Evolutionary conservation across 2,797 vertebrate genomes (phyloP).

Genomic region (Crenichthys baileyi): DNA sequence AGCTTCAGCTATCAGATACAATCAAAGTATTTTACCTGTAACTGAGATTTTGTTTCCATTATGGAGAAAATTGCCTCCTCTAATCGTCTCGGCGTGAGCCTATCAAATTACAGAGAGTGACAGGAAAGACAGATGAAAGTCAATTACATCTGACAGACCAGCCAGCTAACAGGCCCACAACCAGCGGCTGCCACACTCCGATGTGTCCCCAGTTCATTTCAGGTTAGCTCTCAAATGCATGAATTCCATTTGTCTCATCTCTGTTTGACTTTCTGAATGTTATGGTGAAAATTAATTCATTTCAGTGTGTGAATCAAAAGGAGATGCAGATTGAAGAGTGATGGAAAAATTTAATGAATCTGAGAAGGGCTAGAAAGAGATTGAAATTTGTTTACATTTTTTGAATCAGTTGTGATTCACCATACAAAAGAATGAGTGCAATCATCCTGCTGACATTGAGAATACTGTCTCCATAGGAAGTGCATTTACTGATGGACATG

Average conservation of each 20-base stretch:
- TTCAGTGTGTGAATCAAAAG: neutral
- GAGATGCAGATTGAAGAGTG: neutral
- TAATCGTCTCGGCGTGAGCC: neutral
- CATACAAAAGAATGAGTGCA: neutral
- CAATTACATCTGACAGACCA: slow-evolving; percentile 3
- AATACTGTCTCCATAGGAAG: neutral
- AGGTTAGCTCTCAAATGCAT: slow-evolving; percentile 1
- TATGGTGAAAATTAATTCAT: slow-evolving; percentile 1
- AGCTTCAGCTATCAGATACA: neutral
- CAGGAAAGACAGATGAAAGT: slow-evolving; percentile 6
- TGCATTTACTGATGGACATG: neutral
- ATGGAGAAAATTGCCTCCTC: neutral
- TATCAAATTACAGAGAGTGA: slow-evolving; percentile 6
- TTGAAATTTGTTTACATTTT: neutral
- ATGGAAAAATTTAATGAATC: neutral
- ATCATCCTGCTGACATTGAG: neutral
- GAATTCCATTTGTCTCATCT: neutral
- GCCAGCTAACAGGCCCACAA: neutral
- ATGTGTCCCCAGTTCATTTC: slow-evolving; percentile 5
- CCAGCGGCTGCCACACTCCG: neutral
- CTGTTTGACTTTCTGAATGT: slow-evolving; percentile 4
- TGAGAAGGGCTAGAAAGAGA: neutral
- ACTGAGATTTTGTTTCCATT: neutral
- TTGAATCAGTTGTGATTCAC: neutral
- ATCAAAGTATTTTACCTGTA: neutral